These are phyloP conservation scores for Alloscopus bannaensis DNA, from an alignment of 2,888 invertebrate species.

Conservation along the genomic window DNA sequence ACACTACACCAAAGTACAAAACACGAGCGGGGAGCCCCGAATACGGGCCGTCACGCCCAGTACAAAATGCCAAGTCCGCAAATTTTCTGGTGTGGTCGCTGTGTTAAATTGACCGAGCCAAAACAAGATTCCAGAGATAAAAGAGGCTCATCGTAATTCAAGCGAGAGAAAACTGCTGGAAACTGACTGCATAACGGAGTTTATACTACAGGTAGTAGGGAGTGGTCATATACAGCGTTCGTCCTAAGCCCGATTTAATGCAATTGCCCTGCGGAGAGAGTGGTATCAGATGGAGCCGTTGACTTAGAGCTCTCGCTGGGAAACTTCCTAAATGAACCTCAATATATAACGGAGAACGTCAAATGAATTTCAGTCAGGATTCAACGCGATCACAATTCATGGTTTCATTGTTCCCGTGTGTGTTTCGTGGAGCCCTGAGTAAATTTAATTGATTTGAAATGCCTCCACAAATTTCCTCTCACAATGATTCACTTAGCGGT, in stretches of 20 bases:
- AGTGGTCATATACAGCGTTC: background rate
- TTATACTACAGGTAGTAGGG: conserved; percentile 24
- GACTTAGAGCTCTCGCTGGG: background rate
- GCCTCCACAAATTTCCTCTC: conserved; percentile 29
- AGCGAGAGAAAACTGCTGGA: conserved; percentile 15
- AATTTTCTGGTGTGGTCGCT: conserved; percentile 29
- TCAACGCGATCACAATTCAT: conserved; percentile 1
- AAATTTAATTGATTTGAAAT: conserved; percentile 48
- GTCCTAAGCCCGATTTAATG: too few species aligned
- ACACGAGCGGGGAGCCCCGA: background rate
- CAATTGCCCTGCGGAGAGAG: too few species aligned
- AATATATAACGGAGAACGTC: conserved; percentile 33
- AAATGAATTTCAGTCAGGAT: conserved; percentile 37
- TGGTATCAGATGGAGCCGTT: background rate
- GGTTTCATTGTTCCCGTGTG: background rate
- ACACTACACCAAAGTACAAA: too few species aligned
- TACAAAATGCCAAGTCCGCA: conserved; percentile 43
- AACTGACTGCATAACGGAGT: conserved; percentile 28
- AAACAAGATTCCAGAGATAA: conserved; percentile 33
- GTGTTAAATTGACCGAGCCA: conserved; percentile 33
- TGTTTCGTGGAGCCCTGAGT: background rate
- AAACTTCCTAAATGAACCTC: conserved; percentile 15
- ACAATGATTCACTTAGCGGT: conserved; percentile 8
- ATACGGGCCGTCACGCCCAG: conserved; percentile 34
- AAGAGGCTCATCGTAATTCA: conserved; percentile 34